These are phyloP conservation scores for Myoxocephalus aenaeus DNA, from an alignment of 2,797 vertebrate species.

Conservation along the genomic window DNA sequence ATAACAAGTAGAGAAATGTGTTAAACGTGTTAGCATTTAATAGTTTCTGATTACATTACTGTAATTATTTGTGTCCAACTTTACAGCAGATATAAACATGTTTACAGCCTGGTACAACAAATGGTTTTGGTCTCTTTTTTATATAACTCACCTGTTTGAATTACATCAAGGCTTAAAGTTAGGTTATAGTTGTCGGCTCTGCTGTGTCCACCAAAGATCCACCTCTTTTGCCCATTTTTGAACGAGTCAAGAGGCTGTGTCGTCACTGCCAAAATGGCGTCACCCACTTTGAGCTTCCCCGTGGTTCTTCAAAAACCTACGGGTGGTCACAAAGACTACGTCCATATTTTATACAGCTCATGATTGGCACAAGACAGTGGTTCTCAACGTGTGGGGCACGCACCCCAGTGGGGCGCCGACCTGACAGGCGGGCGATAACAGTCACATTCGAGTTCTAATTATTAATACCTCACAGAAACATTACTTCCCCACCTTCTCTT, in stretches of 20 bases:
- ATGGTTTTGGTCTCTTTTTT: not conserved
- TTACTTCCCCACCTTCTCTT: not conserved
- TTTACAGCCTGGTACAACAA: not conserved
- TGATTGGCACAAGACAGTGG: not conserved
- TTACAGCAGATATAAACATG: not conserved
- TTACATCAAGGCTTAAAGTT: not conserved
- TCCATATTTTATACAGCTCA: not conserved
- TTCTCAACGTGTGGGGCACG: not conserved
- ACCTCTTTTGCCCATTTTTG: not conserved
- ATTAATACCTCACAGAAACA: not conserved
- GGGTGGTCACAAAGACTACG: not conserved
- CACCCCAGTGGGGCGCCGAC: not conserved
- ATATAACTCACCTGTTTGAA: not conserved
- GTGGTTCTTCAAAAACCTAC: not conserved
- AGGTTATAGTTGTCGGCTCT: not conserved
- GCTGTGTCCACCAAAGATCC: not conserved
- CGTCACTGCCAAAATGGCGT: not conserved
- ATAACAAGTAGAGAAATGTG: not conserved
- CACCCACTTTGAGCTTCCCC: no score
- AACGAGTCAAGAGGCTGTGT: not conserved
- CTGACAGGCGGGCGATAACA: not conserved
- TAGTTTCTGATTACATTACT: conserved; percentile 1
- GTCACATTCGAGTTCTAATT: not conserved
- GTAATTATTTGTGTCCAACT: not conserved
- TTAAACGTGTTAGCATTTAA: not conserved